Percentiles rank a stretch among this genome's conserved stretches.
phyloP scores from a whole-genome alignment of 1,140 invertebrate genomes.

The Neuroterus valhalla region DNA sequence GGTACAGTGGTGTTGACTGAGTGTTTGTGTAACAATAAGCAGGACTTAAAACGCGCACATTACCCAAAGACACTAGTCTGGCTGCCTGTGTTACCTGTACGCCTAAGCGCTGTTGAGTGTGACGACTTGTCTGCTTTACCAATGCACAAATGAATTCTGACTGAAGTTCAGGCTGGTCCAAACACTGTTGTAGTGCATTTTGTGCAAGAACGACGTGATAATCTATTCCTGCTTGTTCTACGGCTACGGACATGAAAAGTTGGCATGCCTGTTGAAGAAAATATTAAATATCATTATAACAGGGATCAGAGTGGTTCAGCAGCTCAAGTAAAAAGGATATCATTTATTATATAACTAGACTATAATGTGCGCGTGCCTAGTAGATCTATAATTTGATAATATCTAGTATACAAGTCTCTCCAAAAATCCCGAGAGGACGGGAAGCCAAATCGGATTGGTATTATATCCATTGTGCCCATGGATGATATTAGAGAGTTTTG shows the following conservation, averaged over 20 bases:
- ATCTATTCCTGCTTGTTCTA: conserved; percentile 96
- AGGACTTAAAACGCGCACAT: conserved; percentile 78
- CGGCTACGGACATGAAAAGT: conserved; percentile 93
- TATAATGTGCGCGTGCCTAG: too few relatives aligned
- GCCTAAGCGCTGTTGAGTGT: conserved; percentile 87
- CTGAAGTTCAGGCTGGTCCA: conserved; percentile 91
- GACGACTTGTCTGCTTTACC: conserved; percentile 93
- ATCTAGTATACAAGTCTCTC: too few relatives aligned
- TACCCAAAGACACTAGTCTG: conserved; percentile 75
- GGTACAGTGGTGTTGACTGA: conserved; percentile 66
- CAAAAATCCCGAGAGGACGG: too few relatives aligned
- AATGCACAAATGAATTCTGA: conserved; percentile 93
- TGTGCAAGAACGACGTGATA: conserved; percentile 96
- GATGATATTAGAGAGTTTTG: too few relatives aligned
- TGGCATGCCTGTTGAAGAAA: conserved; percentile 85
- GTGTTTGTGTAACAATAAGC: conserved; percentile 75
- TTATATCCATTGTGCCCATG: too few relatives aligned
- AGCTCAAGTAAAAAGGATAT: conserved; percentile 25
- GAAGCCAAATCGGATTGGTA: too few relatives aligned
- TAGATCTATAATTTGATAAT: too few relatives aligned
- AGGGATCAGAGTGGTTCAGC: too few relatives aligned
- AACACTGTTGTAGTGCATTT: conserved; percentile 92
- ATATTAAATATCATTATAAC: conserved; percentile 3
- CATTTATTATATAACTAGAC: too few relatives aligned
- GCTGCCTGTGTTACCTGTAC: conserved; percentile 89